Percentiles rank a stretch among this genome's conserved stretches.
Evolutionary conservation across 2,888 invertebrate genomes (phyloP).

Genomic region (Dorcus hopei): DNA sequence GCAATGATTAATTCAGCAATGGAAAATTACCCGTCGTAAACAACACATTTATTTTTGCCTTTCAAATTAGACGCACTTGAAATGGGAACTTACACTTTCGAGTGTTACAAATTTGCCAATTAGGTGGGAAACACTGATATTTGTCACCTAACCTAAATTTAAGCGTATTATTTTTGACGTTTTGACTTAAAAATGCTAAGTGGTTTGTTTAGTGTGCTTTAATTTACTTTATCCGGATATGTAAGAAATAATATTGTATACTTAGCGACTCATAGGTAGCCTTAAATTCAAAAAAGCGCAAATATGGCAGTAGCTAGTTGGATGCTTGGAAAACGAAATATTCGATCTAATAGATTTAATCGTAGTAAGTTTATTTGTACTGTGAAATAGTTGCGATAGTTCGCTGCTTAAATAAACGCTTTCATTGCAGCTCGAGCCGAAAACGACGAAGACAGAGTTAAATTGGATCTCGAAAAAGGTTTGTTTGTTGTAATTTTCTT

Average conservation of each 20-base stretch:
- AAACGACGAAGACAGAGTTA: conserved; percentile 59
- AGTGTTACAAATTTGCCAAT: background rate
- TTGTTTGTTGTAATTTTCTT: conserved; percentile 20
- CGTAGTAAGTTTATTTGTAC: conserved; percentile 35
- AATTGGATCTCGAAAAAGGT: conserved; percentile 56
- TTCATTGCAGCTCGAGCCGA: conserved; percentile 50
- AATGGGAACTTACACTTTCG: no score
- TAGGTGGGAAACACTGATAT: conserved; percentile 1
- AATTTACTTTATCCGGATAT: conserved; percentile 6
- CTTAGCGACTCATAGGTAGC: conserved; percentile 1
- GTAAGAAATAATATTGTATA: conserved; percentile 8
- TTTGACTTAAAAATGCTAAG: conserved; percentile 23
- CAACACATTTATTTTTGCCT: no score
- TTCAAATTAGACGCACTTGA: no score
- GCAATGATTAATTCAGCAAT: no score
- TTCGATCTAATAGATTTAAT: conserved; percentile 52
- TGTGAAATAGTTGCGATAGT: background rate
- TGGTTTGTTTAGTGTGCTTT: conserved; percentile 17
- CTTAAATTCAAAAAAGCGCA: conserved; percentile 6
- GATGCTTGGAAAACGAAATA: conserved; percentile 51
- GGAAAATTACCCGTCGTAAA: no score
- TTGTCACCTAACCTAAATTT: conserved; percentile 29
- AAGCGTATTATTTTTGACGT: conserved; percentile 28
- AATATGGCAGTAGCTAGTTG: conserved; percentile 56
- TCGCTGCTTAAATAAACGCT: conserved; percentile 9